Conservation (phyloP, 2,113 vertebrate species). For the Siniperca chuatsi region DNA sequence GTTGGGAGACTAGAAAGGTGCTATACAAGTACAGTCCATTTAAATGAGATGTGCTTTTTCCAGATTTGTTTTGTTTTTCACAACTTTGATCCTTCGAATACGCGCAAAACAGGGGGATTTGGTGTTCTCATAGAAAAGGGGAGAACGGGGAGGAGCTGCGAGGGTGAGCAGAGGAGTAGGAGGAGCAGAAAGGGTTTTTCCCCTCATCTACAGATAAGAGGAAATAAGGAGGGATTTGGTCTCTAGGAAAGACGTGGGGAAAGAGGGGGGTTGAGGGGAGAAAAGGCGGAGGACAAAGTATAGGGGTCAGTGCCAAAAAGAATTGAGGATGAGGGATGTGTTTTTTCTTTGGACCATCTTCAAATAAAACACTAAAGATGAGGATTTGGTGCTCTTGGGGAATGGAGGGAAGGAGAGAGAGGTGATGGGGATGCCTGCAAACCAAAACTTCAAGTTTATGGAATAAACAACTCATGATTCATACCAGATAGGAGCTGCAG, state of each 20-base stretch:
- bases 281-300: conserved; percentile 36
- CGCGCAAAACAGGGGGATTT: conserved; percentile 35
- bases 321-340: conserved; percentile 42
- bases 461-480: conserved; percentile 55
- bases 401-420: background rate
- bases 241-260: background rate
- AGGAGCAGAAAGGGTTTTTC: conserved; percentile 4
- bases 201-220: conserved; percentile 28
- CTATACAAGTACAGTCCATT: too few relatives aligned
- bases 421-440: conserved; percentile 25
- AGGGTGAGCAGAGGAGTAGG: conserved; percentile 1
- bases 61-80: conserved; percentile 36
- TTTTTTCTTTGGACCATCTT: conserved; percentile 54
- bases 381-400: conserved; percentile 36
- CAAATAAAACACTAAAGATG: conserved; percentile 39
- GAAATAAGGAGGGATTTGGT: conserved; percentile 38
- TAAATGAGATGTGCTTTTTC: conserved; percentile 1
- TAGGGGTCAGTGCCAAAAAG: conserved; percentile 28
- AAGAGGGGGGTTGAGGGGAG: conserved; percentile 3
- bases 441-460: conserved; percentile 35
- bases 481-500: conserved; percentile 28
- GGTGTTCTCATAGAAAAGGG: background rate
- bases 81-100: conserved; percentile 29
- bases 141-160: background rate
- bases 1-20: too few relatives aligned